Evolutionary conservation across 2,888 invertebrate genomes (phyloP).

Genomic region (Rapana venosa): DNA sequence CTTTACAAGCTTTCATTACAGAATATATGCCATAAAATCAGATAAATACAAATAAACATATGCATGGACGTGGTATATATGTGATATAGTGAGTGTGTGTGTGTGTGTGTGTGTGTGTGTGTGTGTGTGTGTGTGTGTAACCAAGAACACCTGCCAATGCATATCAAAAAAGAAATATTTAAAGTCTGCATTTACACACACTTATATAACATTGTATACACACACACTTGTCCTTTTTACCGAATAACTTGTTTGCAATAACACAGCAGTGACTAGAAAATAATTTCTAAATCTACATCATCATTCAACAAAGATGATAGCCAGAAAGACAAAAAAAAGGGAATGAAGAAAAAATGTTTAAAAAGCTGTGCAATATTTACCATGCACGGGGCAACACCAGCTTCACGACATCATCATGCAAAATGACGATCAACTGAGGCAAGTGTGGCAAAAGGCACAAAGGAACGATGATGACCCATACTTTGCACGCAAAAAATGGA

Average conservation of each 20-base stretch:
- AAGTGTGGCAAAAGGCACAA: conserved; percentile 24
- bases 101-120: background rate
- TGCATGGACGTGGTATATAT: too few relatives aligned
- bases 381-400: conserved; percentile 26
- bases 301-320: background rate
- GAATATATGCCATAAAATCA: too few relatives aligned
- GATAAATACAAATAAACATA: too few relatives aligned
- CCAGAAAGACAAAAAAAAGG: background rate
- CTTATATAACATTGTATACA: too few relatives aligned
- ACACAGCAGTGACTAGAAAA: too few relatives aligned
- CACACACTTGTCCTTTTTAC: background rate
- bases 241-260: background rate
- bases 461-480: conserved; percentile 27
- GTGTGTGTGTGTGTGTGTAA: conserved; percentile 1
- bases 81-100: background rate
- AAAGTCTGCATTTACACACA: background rate
- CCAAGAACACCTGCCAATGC: background rate
- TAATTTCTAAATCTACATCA: too few relatives aligned
- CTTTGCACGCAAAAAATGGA: conserved; percentile 26
- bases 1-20: too few relatives aligned
- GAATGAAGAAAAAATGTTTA: background rate
- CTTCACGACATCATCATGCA: conserved; percentile 36
- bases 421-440: conserved; percentile 25
- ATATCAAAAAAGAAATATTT: background rate
- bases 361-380: conserved; percentile 33